A percentile compares a stretch with the other conserved stretches of the same genome.
These are phyloP conservation scores for Anarhynchus alexandrinus DNA, from an alignment of 2,113 vertebrate genomes.

Conservation along the genomic window DNA sequence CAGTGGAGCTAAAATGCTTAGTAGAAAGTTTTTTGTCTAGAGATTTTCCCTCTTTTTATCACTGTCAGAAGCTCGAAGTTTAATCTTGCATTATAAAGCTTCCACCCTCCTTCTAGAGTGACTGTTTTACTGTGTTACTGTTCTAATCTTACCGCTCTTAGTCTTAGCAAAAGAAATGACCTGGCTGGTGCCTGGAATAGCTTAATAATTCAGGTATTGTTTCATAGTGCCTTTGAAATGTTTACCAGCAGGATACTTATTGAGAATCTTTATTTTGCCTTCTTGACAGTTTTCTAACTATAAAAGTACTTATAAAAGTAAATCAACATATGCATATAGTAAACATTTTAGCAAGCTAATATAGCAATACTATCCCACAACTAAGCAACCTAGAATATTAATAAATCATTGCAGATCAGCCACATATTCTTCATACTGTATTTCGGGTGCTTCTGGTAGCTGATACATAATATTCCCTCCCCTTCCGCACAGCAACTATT, in stretches of 20 bases:
- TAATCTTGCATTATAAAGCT: not conserved
- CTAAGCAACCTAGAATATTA: not conserved
- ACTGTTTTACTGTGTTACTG: not conserved
- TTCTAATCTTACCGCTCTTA: slow-evolving; percentile 1
- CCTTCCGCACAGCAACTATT: not conserved
- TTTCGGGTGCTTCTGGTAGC: not conserved
- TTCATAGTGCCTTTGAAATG: slow-evolving; percentile 23
- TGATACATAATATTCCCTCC: not conserved
- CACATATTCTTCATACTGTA: not conserved
- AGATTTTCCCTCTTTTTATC: not conserved
- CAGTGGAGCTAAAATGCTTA: not conserved
- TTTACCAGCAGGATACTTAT: slow-evolving; percentile 17
- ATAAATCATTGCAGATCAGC: not conserved
- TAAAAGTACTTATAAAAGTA: not conserved
- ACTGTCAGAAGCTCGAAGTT: not conserved
- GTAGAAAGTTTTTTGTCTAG: not conserved
- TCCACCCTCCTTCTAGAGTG: not conserved
- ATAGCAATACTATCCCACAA: not conserved
- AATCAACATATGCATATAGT: not conserved
- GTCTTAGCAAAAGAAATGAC: slow-evolving; percentile 1
- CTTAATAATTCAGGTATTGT: slow-evolving; percentile 25
- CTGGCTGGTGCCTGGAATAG: not conserved
- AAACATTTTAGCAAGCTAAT: not conserved
- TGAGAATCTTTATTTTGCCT: slow-evolving; percentile 3
- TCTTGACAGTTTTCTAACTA: slow-evolving; percentile 3